Conservation (phyloP, 1,140 invertebrate genomes). For the Monomorium pharaonis region DNA sequence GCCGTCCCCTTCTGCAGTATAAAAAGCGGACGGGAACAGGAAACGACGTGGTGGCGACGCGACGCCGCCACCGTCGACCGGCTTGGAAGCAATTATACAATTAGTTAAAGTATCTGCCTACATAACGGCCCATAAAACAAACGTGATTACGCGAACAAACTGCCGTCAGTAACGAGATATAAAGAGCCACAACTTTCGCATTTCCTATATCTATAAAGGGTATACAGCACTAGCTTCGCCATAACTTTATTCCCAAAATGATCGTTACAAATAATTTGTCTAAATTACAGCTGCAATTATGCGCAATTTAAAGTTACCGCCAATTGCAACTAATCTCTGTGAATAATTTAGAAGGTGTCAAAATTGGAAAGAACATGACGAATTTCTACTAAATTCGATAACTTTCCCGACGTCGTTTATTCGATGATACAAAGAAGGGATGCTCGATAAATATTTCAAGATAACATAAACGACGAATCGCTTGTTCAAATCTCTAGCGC, state of each 20-base stretch:
- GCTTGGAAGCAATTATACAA: slow-evolving; percentile 84
- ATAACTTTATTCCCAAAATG: background rate
- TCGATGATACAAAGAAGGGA: slow-evolving; percentile 20
- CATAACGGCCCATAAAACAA: slow-evolving; percentile 84
- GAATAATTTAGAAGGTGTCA: background rate
- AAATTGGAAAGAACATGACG: background rate
- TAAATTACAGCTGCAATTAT: slow-evolving; percentile 6
- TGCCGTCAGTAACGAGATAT: slow-evolving; percentile 48
- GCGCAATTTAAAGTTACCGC: background rate
- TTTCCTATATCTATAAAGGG: slow-evolving; percentile 16
- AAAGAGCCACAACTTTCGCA: slow-evolving; percentile 54
- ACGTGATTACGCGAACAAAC: slow-evolving; percentile 80
- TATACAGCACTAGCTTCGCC: background rate
- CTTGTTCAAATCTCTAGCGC: slow-evolving; percentile 59
- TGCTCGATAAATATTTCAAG: slow-evolving; percentile 67
- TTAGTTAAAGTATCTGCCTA: slow-evolving; percentile 84
- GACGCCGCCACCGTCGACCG: slow-evolving; percentile 68
- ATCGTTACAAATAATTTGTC: background rate
- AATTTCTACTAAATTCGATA: slow-evolving; percentile 3
- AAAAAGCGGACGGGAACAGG: slow-evolving; percentile 51
- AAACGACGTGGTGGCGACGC: slow-evolving; percentile 74
- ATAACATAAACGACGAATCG: slow-evolving; percentile 62
- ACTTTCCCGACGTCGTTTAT: background rate
- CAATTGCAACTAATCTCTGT: background rate
- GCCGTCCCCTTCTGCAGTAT: slow-evolving; percentile 29